Percentiles rank a stretch among this genome's conserved stretches.
Conservation (phyloP, 1,140 invertebrate species). For the Charaxes varanes region DNA sequence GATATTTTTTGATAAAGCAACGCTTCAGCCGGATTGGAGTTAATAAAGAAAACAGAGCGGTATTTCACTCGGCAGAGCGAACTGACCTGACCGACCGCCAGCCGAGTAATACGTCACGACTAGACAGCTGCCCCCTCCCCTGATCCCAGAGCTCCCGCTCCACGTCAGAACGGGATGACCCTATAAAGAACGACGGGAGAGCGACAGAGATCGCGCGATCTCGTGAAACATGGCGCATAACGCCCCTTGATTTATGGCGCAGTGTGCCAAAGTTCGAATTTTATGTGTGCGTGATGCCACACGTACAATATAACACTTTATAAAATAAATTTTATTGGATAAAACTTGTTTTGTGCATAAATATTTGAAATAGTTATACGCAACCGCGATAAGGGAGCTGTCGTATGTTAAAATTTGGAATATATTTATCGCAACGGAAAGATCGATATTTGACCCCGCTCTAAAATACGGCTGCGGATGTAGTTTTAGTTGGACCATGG, state of each 20-base stretch:
- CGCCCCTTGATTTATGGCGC: constrained; percentile 74
- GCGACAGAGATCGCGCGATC: constrained; percentile 52
- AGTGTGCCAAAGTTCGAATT: constrained; percentile 71
- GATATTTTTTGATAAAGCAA: constrained; percentile 24
- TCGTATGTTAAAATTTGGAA: constrained; percentile 9
- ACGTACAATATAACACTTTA: constrained; percentile 32
- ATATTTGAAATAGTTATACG: constrained; percentile 14
- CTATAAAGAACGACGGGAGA: constrained; percentile 44
- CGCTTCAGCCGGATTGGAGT: constrained; percentile 24
- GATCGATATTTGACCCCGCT: constrained; percentile 34
- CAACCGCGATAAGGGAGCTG: constrained; percentile 6
- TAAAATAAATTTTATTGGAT: constrained; percentile 20
- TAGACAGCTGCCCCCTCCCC: constrained; percentile 63
- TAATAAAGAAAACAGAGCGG: constrained; percentile 30
- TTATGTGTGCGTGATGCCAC: constrained; percentile 62
- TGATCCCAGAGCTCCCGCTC: constrained; percentile 38
- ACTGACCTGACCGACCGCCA: constrained; percentile 55
- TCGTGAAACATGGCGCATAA: constrained; percentile 75
- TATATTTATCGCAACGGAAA: constrained; percentile 16
- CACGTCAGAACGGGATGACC: constrained; percentile 46
- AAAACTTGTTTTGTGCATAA: constrained; percentile 15
- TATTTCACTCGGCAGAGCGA: constrained; percentile 34
- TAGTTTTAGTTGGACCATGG: constrained; percentile 28
- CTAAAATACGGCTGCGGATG: constrained; percentile 26
- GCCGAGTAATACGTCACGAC: constrained; percentile 70